Evolutionary conservation across 1,140 invertebrate genomes (phyloP), one percentile per base, ranked within the genome.

Genomic region (Drosophila paulistorum): DNA sequence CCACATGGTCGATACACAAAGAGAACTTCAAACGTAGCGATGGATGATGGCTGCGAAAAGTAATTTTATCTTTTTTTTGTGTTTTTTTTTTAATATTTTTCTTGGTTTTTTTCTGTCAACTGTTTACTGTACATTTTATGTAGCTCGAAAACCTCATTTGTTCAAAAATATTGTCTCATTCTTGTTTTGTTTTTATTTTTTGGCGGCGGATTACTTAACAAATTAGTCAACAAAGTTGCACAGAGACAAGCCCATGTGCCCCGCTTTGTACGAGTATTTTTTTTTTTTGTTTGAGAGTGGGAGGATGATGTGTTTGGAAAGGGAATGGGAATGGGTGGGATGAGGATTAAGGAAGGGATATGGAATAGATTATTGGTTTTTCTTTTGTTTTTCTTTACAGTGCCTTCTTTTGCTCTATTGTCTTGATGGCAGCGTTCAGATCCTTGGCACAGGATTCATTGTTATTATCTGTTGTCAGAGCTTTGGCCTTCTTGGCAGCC

Each of bases 211-310:
- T 87, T 90, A 84, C 84, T 89, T 89, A 89, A 89, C 74, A 90
- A 89, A 89, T 90, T 89, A 89, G 85, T 89, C 81, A 89, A 89
- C 84, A 89, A 89, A 81, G 83, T 89, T 87, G 84, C 81, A 84
- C 83, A 83, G 68, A 83, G 83, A 87, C 67, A 41, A 64, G 54
- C 54, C 65, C 62, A 61, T 75, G 63, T 69, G 62, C 55, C 79
- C 74, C 77, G 81, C 77, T 66, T 75, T 81, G 79, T 79, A 82
- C 76, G 76, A 86, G 78, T 86, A 81, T 86, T 87, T 68, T 70
- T 66, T 62, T 30, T 30, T 30, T 86, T 87, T 68, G 65, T 66
- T 65, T 30, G 73, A 51, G 48, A 26, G 59, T 55, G 33, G 51
- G 57, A 39, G 14, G 37, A 30, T 41, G 14, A 14, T 39, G n/a